Evolutionary conservation across 2,888 invertebrate species (phyloP).

Genomic region (Acronicta leporina): DNA sequence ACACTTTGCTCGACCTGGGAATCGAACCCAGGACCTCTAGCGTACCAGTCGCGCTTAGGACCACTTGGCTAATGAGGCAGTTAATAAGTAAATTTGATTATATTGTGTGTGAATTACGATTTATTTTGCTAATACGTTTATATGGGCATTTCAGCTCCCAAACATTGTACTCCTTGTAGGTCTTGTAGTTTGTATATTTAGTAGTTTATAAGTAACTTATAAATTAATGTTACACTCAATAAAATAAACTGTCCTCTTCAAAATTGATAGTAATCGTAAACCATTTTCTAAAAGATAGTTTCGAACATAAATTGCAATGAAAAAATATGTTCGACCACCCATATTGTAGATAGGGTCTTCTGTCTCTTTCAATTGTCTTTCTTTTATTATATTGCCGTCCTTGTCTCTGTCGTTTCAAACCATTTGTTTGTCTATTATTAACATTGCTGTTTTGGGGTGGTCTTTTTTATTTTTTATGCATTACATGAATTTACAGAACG

Average conservation of each 20-base stretch:
- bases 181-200: no score
- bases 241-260: slow-evolving; percentile 25
- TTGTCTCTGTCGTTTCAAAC: slow-evolving; percentile 64
- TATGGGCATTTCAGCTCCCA: no score
- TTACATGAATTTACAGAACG: slow-evolving; percentile 44
- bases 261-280: slow-evolving; percentile 55
- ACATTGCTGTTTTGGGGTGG: slow-evolving; percentile 83
- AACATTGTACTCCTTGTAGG: no score
- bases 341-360: slow-evolving; percentile 63
- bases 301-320: slow-evolving; percentile 76
- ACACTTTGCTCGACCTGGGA: no score
- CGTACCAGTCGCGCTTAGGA: no score
- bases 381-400: slow-evolving; percentile 43
- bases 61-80: no score
- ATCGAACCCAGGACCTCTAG: no score
- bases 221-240: slow-evolving; percentile 15
- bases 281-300: slow-evolving; percentile 64
- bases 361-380: slow-evolving; percentile 60
- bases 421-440: slow-evolving; percentile 80
- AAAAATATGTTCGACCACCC: slow-evolving; percentile 83
- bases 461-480: slow-evolving; percentile 66
- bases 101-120: no score
- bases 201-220: neutral
- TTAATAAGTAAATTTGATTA: no score
- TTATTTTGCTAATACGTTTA: no score